These are phyloP conservation scores for Motacilla tschutschensis DNA, from an alignment of 2,113 vertebrate species.

Conservation along the genomic window DNA sequence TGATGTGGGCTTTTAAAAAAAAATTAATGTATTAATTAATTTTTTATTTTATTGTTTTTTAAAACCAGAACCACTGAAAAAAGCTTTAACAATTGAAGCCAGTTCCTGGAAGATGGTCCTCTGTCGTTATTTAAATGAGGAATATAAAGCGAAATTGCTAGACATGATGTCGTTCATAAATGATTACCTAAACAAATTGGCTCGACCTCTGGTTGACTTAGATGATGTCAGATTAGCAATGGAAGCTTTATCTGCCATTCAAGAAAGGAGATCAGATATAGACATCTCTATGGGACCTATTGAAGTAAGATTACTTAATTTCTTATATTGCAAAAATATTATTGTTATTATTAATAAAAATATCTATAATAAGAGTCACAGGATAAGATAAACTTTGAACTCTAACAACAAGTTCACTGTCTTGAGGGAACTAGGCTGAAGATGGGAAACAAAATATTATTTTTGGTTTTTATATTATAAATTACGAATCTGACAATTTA, in stretches of 20 bases:
- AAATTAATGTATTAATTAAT: background rate
- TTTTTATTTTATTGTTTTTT: background rate
- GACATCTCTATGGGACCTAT: constrained; percentile 81
- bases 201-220: constrained; percentile 77
- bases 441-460: background rate
- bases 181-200: constrained; percentile 71
- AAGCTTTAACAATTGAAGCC: constrained; percentile 73
- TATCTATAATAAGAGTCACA: background rate
- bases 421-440: background rate
- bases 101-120: constrained; percentile 82
- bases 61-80: constrained; percentile 75
- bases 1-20: background rate
- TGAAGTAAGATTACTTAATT: constrained; percentile 74
- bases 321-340: background rate
- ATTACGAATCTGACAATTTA: background rate
- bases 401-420: background rate
- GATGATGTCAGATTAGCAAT: constrained; percentile 82
- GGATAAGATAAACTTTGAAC: background rate
- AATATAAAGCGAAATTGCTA: constrained; percentile 82
- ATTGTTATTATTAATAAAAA: background rate
- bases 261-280: constrained; percentile 77
- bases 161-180: constrained; percentile 68
- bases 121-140: constrained; percentile 79
- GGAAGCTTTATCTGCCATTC: constrained; percentile 75
- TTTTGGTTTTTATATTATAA: background rate